Conservation (phyloP, 2,888 invertebrate genomes). For the Leptura quadrifasciata region DNA sequence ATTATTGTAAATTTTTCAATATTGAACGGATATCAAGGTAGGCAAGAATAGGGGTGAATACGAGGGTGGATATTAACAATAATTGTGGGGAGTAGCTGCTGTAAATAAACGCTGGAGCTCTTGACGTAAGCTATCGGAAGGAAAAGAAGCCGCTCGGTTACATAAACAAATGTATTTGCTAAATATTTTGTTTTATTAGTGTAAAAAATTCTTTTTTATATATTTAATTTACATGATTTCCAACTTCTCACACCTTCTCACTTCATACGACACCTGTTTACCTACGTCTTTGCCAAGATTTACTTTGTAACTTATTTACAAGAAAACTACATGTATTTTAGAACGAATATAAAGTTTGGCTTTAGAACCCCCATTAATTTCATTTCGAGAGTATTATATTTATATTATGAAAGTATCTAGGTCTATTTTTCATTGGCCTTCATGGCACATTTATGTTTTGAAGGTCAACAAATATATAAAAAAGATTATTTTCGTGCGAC, state of each 20-base stretch:
- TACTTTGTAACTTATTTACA: constrained; percentile 38
- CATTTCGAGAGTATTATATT: constrained; percentile 37
- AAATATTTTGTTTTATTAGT: not conserved
- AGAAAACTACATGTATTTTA: constrained; percentile 33
- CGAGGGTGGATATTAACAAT: no score
- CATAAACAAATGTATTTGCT: not conserved
- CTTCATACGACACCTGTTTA: constrained; percentile 44
- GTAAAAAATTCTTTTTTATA: constrained; percentile 16
- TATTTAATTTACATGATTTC: constrained; percentile 40
- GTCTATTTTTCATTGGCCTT: constrained; percentile 34
- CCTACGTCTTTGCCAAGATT: constrained; percentile 32
- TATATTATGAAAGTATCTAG: constrained; percentile 31
- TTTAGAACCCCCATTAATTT: constrained; percentile 32
- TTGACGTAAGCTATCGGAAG: no score
- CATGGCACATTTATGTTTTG: constrained; percentile 30
- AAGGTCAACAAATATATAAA: constrained; percentile 31
- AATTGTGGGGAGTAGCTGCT: no score
- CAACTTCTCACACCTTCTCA: constrained; percentile 46
- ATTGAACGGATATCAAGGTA: no score
- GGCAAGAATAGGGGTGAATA: no score
- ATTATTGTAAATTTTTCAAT: no score
- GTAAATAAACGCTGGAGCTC: no score
- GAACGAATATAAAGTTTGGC: constrained; percentile 32
- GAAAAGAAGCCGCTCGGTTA: no score
- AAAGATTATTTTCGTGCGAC: constrained; percentile 29